Base-by-base conservation (phyloP, 2,888 invertebrate genomes). In the Drosophila rubida region DNA sequence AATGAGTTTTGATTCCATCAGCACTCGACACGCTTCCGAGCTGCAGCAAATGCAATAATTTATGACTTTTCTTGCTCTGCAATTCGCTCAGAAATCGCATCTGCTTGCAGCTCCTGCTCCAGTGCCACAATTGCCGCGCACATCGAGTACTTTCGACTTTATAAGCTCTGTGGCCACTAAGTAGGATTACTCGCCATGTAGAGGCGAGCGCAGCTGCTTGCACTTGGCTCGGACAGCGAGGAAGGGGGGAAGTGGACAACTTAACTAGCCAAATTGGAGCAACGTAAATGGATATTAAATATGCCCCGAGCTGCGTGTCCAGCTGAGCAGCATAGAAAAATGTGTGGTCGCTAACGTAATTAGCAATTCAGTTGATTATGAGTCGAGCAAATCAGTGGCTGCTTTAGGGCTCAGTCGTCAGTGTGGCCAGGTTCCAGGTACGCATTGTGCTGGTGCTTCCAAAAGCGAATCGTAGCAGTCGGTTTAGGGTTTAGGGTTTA, bases 401-500 rank as follows among this genome's bases (percentile, higher is more conserved):
- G 11, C 14, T 41, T 41, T 41, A 4, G 9, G 41, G 11, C 41
- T 16, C 41, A 37, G 13, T 30, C 11, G 30, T 30, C 30, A 30
- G 35, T 37, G 13, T 37, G 35, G 6, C 14, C 35, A 37, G 14
- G 2, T 14, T 13, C 6, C 35, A 37, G 35, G 35, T 37, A 37
- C 14, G 13, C 14, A 37, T 14, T 37, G 35, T 37, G 35, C 14
- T 13, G 13, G 35, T 37, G 35, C 14, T 13, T 13, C 14, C 14
- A 37, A 37, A 14, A 37, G n/a, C 2, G 35, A 37, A 13, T 37
- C 14, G 22, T 9, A 19, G n/a, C 41, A 14, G n/a, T 19, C 30
- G 35, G 30, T 13, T 58, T 8, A 16, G 27, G 41, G 7, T 25
- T 55, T 55, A 37, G n/a, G n/a, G n/a, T n/a, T n/a, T n/a, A n/a